phyloP scores from a whole-genome alignment of 2,113 vertebrate genomes.

The rat (Rattus norvegicus) region GRCr8 NC_086036.1:81223001-81223500 shows the following conservation, averaged over 20 bases:
- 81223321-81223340: background rate
- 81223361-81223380: background rate
- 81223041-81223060: background rate
- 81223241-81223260: background rate
- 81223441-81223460: too few relatives aligned
- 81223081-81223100: background rate
- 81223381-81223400: too few relatives aligned
- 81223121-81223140: background rate
- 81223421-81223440: background rate
- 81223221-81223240: slow-evolving; percentile 17
- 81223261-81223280: slow-evolving; percentile 23
- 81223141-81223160: background rate
- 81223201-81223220: background rate
- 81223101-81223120: background rate
- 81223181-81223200: slow-evolving; percentile 10
- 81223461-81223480: background rate
- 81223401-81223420: too few relatives aligned
- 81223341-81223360: background rate
- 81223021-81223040: background rate
- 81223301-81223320: background rate
- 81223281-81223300: background rate
- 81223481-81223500: background rate
- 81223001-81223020: background rate
- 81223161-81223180: background rate
- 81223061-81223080: fast-evolving